Evolutionary conservation across 53 echinoderm and acorn worm genomes (phyloP), one percentile per base, ranked within the genome.

Genomic region (Luidia sarsii): DNA sequence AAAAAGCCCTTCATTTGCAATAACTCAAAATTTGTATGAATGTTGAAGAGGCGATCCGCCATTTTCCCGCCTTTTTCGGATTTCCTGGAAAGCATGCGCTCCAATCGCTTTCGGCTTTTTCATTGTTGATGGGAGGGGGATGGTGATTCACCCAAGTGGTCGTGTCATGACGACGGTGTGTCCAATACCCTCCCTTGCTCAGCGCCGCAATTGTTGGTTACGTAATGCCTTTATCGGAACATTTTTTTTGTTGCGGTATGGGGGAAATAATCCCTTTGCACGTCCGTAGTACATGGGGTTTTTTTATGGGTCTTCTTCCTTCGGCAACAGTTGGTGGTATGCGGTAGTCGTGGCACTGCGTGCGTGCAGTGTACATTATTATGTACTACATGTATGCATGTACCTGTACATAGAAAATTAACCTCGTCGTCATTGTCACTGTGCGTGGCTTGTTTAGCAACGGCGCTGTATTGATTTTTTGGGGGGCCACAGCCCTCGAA

Each of bases 41-140:
- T n/a, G n/a, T n/a, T n/a, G n/a, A n/a, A n/a, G n/a, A n/a, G n/a
- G n/a, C n/a, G n/a, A n/a, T n/a, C 31, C 32, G 16, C 4, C 16
- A 33, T 8, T 63, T 71, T 71, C 71, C 71, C 71, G 71, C 71
- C 71, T 51, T 34, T 71, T 52, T n/a, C 33, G 22, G 7, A 20
- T 34, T 71, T 71, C 71, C 33, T 18, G 13, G 53, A 71, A 71
- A 53, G 3, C 34, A 6, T 36, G 32, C 32, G 32, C 16, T 18
- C 1, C n/a, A n/a, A n/a, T n/a, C n/a, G n/a, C n/a, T n/a, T n/a
- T n/a, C n/a, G n/a, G n/a, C n/a, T n/a, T 57, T 32, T 2, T 14
- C 59, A 24, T 3, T 19, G 54, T 10, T 7, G 4, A 10, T 0
- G 8, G 14, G 32, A 28, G 3, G 35, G n/a, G n/a, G 36, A 7